Base-by-base conservation (phyloP, 2,888 invertebrate species). In the Yponomeuta evonymella region DNA sequence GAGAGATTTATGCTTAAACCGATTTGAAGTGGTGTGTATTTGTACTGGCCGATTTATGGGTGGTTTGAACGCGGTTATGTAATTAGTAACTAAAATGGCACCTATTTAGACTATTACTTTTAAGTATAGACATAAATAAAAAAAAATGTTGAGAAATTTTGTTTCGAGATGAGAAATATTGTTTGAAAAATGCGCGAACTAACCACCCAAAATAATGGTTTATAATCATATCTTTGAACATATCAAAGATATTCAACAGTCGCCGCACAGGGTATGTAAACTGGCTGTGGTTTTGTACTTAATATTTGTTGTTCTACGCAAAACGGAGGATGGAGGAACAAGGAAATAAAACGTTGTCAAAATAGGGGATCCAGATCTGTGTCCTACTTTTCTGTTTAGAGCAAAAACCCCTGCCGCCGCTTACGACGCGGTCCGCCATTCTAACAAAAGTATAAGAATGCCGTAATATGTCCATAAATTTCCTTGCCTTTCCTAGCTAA, bases 401-500 rank as follows among this genome's bases (percentile, higher is more conserved):
- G 71, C 30, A 58, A 67, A 72, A 74, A 73, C 72, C 73, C 70
- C 51, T 69, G 10, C 48, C 71, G 69, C 70, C 71, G 72, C 43
- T 43, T 43, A 43, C 43, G 43, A 43, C 6, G 43, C 43, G 43
- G 43, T 29, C 70, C 48, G 72, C 63, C 29, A 63, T 29, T 63
- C 10, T 63, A 63, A 29, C 29, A 29, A 29, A 29, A 63, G 63
- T 29, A 29, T 29, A 9, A 29, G n/a, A n/a, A 23, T n/a, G 9
- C n/a, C 29, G n/a, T 29, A 29, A 29, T 63, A 63, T 76, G 73
- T 71, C 73, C 74, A 78, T 82, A 83, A 79, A 82, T 82, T 79
- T 77, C 73, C 74, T 75, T 71, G 74, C 75, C 73, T 78, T 76
- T 77, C 80, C 77, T 78, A 74, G 75, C 76, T 78, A 79, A 82